Base-by-base conservation (phyloP, 2,113 vertebrate genomes). In the Tauraco erythrolophus region DNA sequence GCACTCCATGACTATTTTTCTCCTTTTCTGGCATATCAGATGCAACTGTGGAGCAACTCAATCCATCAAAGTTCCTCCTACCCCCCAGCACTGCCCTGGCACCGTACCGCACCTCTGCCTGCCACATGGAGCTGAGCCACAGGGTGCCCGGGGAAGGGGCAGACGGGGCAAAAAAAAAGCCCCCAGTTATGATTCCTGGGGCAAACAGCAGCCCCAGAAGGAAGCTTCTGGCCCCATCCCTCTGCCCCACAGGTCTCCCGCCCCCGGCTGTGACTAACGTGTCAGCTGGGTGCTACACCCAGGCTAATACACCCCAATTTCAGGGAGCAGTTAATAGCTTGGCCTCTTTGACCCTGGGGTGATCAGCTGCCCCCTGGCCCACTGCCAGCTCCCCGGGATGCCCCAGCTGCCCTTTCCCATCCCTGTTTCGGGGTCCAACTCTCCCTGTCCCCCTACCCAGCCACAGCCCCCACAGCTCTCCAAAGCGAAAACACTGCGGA, bases 131-230 rank as follows among this genome's bases (percentile, higher is more conserved):
- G 64, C 53, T 14, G 3, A 51, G 72, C 77, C 65, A 31, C 2
- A 1, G 31, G 11, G 58, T 14, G 6, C 41, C 31, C 0, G 0
- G 43, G 16, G 11, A 60, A 6, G 16, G 70, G 61, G 43, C 57
- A 78, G 4, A 24, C 0, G 3, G 39, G 30, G 66, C 13, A 1
- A 2, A 35, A 1, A 2, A 35, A 48, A 10, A 88, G 46, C 33
- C 61, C 89, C 75, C 4, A 2, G 28, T 68, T 45, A 27, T 1
- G 0, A 7, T 57, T 58, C 62, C 15, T 0, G 0, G 53, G 58
- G 33, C 48, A 62, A 87, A 58, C 22, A 31, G 30, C 41, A 66
- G 19, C 46, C 66, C 30, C 1, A 8, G 79, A 37, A 90, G 19
- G 56, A 45, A 81, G 24, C 30, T 81, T 27, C 84, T 45, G 71